phyloP scores from a whole-genome alignment of 1,140 invertebrate species.

The Leucophenga varia region DNA sequence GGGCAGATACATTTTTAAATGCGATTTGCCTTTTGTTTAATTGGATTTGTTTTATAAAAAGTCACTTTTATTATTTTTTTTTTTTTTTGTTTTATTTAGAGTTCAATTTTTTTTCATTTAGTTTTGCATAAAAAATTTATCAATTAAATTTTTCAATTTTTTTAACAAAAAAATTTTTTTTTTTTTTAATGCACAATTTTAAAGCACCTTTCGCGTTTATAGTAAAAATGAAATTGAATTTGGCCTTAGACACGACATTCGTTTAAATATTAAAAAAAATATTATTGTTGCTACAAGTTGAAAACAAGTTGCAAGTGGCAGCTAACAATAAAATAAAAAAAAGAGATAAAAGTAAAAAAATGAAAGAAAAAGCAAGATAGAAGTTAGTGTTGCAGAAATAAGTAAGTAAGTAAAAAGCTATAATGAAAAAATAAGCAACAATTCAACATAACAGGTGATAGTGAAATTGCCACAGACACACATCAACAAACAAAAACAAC shows the following conservation, averaged over 20 bases:
- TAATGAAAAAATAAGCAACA: too few relatives aligned
- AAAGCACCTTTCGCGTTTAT: conserved; percentile 15
- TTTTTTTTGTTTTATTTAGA: conserved; percentile 9
- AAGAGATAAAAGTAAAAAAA: too few relatives aligned
- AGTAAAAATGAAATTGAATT: conserved; percentile 44
- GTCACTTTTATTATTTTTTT: too few relatives aligned
- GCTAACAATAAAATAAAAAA: conserved; percentile 21
- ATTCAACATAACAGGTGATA: too few relatives aligned
- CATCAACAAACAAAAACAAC: conserved; percentile 10
- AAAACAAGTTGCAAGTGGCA: conserved; percentile 35
- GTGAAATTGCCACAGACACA: background rate
- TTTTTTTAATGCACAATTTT: conserved; percentile 7
- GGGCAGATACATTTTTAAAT: conserved; percentile 42
- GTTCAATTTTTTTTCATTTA: background rate
- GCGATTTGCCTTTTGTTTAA: background rate
- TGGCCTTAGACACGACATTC: conserved; percentile 21
- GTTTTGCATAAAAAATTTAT: too few relatives aligned
- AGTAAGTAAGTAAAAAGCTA: too few relatives aligned
- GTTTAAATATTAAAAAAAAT: conserved; percentile 48
- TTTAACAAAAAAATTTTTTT: too few relatives aligned
- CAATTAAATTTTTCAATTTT: too few relatives aligned
- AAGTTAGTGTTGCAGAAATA: too few relatives aligned
- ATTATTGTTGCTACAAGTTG: conserved; percentile 28
- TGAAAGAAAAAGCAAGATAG: too few relatives aligned
- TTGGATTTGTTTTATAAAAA: conserved; percentile 8